Percentiles rank a stretch among this genome's conserved stretches.
These are phyloP conservation scores for Sminthopsis crassicaudata DNA, from an alignment of 2,113 vertebrate genomes.

Conservation along the genomic window DNA sequence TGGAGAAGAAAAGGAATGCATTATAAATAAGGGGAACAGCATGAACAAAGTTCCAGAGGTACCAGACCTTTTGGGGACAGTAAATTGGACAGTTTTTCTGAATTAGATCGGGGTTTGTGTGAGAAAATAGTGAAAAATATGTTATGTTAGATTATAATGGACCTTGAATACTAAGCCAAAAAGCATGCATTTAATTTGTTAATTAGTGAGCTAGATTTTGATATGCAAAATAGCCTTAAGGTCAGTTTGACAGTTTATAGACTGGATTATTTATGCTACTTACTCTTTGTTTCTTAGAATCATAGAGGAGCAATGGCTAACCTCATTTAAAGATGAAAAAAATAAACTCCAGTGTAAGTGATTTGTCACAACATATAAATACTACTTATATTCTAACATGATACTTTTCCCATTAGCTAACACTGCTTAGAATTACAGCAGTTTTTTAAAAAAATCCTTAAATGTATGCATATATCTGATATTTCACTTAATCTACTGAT, in stretches of 20 bases:
- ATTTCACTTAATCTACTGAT: neutral
- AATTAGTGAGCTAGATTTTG: neutral
- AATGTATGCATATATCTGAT: neutral
- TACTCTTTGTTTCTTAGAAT: neutral
- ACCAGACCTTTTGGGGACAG: neutral
- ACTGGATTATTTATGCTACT: neutral
- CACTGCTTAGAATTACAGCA: neutral
- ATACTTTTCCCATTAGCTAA: neutral
- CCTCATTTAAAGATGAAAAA: neutral
- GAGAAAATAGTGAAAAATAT: neutral
- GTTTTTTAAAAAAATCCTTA: neutral
- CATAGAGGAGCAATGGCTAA: neutral
- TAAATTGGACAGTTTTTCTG: fast-evolving
- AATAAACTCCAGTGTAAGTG: neutral
- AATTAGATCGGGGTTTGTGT: neutral
- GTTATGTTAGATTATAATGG: neutral
- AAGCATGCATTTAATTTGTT: neutral
- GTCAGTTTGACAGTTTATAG: neutral
- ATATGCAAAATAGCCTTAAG: neutral
- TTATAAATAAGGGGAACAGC: neutral
- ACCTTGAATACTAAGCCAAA: neutral
- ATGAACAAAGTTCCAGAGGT: neutral
- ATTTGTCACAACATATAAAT: neutral
- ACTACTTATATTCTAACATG: neutral
- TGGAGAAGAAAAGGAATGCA: neutral